Conservation (phyloP, 2,113 vertebrate species). For the Sterrhoptilus dennistouni region DNA sequence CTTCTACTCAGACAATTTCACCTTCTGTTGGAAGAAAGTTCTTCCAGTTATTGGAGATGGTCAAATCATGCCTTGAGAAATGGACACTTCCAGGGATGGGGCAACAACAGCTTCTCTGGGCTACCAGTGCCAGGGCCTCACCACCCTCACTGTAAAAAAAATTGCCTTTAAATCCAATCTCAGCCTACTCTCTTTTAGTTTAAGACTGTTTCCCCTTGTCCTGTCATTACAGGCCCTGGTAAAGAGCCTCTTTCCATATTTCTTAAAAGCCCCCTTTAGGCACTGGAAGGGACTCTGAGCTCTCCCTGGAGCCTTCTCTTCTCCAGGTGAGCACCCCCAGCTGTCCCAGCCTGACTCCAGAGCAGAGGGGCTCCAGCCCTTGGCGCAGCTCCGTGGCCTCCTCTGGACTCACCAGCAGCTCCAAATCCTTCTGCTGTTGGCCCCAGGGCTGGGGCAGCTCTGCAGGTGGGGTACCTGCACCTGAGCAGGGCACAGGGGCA, state of each 20-base stretch:
- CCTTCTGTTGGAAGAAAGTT: background rate
- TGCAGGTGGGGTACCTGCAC: background rate
- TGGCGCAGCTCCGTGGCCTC: accelerated
- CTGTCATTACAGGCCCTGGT: background rate
- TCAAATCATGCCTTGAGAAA: background rate
- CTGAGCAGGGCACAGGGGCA: accelerated
- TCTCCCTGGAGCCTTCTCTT: background rate
- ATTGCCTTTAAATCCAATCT: background rate
- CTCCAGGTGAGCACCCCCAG: background rate
- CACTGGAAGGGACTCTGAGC: accelerated
- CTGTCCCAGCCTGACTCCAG: background rate
- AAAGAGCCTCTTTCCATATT: background rate
- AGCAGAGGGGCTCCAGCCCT: background rate
- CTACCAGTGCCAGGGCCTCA: background rate
- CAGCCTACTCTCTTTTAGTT: accelerated
- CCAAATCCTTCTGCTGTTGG: accelerated
- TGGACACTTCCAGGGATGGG: background rate
- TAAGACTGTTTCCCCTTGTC: background rate
- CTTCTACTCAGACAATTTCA: background rate
- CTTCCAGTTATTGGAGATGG: background rate
- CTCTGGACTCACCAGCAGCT: background rate
- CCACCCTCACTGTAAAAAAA: accelerated
- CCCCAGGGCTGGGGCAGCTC: accelerated
- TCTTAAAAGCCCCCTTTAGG: accelerated
- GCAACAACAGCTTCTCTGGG: background rate